Evolutionary conservation across 2,888 invertebrate genomes (phyloP).

Genomic region (Exocentrus adspersus): DNA sequence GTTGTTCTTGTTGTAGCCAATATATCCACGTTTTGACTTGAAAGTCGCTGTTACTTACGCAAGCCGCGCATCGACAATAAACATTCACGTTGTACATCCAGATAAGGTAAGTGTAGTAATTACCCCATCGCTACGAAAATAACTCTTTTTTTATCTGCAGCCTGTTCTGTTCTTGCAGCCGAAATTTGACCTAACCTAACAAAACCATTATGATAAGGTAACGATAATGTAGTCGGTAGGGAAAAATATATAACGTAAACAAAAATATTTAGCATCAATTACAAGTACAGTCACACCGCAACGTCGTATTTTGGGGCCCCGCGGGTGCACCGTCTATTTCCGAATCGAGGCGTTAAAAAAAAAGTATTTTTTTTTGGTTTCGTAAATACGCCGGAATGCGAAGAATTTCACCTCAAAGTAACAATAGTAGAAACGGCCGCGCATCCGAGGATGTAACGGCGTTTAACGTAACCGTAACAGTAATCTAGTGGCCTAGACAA

Average conservation of each 20-base stretch:
- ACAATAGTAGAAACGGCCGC: too few species aligned
- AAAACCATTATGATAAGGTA: conserved; percentile 22
- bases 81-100: background rate
- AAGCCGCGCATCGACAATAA: background rate
- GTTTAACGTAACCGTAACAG: conserved; percentile 36
- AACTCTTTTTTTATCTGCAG: conserved; percentile 14
- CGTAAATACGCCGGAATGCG: too few species aligned
- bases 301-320: conserved; percentile 6
- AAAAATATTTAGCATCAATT: conserved; percentile 6
- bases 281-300: background rate
- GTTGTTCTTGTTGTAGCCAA: background rate
- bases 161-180: background rate
- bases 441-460: conserved; percentile 30
- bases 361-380: too few species aligned
- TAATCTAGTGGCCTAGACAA: conserved; percentile 40
- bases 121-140: background rate
- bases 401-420: too few species aligned
- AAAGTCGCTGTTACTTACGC: background rate
- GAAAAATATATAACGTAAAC: conserved; percentile 16
- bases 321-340: background rate
- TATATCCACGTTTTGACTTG: background rate
- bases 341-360: too few species aligned
- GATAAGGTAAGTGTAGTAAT: too few species aligned
- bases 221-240: background rate
- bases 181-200: conserved; percentile 23